Percentiles rank a stretch among this genome's conserved stretches.
These are phyloP conservation scores for Drosophila parabipectinata DNA, from an alignment of 1,140 invertebrate genomes.

Conservation along the genomic window DNA sequence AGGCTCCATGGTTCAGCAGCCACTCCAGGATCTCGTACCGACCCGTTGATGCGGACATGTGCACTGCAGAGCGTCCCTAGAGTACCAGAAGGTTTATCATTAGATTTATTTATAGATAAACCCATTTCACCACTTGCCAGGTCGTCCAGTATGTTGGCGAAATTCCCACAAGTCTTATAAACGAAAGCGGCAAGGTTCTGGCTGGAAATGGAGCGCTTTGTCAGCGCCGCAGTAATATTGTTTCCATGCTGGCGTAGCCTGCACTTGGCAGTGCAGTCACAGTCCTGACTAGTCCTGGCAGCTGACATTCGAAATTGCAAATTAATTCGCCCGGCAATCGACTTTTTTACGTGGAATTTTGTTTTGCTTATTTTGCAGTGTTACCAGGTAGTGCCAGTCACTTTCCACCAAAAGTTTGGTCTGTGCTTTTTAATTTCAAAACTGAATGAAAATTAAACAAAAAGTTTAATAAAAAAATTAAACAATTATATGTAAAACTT, in stretches of 20 bases:
- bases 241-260: constrained; percentile 85
- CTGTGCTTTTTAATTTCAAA: constrained; percentile 1
- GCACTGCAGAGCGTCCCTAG: constrained; percentile 87
- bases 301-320: constrained; percentile 52
- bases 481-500: neutral
- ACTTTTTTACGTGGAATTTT: constrained; percentile 41
- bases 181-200: constrained; percentile 85
- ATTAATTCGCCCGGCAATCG: constrained; percentile 20
- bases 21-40: constrained; percentile 87
- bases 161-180: constrained; percentile 85
- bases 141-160: constrained; percentile 84
- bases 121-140: constrained; percentile 40
- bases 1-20: constrained; percentile 86
- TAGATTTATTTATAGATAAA: no score
- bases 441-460: neutral
- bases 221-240: constrained; percentile 85
- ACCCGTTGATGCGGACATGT: constrained; percentile 88
- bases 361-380: constrained; percentile 26
- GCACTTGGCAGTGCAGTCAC: constrained; percentile 85
- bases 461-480: neutral
- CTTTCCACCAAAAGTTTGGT: neutral
- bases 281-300: constrained; percentile 60
- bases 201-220: constrained; percentile 84
- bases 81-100: constrained; percentile 13
- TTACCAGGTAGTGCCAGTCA: constrained; percentile 4